A percentile compares a stretch with the other conserved stretches of the same genome.
These are phyloP conservation scores for Yponomeuta sedellus DNA, from an alignment of 2,888 invertebrate genomes.

Conservation along the genomic window DNA sequence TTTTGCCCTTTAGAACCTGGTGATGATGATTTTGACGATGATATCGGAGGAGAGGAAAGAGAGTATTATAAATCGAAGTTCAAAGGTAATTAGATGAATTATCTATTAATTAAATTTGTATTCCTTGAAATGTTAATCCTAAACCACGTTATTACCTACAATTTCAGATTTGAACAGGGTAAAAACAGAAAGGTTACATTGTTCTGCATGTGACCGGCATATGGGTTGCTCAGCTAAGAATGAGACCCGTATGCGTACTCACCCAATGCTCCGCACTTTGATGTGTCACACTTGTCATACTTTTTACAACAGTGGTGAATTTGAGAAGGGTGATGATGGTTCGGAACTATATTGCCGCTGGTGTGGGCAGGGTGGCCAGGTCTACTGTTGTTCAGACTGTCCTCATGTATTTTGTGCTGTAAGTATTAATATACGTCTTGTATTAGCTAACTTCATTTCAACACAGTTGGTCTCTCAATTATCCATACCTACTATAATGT, in stretches of 20 bases:
- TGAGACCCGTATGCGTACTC: constrained; percentile 80
- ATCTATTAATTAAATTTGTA: not conserved
- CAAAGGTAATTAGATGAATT: constrained; percentile 40
- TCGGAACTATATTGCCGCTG: constrained; percentile 89
- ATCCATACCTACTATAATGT: not conserved
- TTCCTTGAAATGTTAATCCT: not conserved
- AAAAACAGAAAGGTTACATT: constrained; percentile 79
- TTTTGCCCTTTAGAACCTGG: constrained; percentile 45
- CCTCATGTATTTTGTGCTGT: constrained; percentile 84
- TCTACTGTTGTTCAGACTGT: constrained; percentile 86
- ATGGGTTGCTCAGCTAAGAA: constrained; percentile 82
- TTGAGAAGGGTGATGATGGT: constrained; percentile 89
- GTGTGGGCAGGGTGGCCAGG: constrained; percentile 89
- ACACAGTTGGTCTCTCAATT: no score
- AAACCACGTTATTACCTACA: not conserved
- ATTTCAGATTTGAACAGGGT: constrained; percentile 77
- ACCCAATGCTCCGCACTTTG: constrained; percentile 83
- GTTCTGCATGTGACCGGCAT: constrained; percentile 85
- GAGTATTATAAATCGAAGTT: constrained; percentile 69
- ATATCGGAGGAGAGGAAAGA: constrained; percentile 71
- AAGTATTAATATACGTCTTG: constrained; percentile 30
- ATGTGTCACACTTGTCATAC: constrained; percentile 84
- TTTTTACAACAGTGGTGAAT: constrained; percentile 88
- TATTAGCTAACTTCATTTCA: not conserved
- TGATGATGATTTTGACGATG: constrained; percentile 71